These are phyloP conservation scores for Bubo scandiacus DNA, from an alignment of 2,113 vertebrate genomes.

Conservation along the genomic window DNA sequence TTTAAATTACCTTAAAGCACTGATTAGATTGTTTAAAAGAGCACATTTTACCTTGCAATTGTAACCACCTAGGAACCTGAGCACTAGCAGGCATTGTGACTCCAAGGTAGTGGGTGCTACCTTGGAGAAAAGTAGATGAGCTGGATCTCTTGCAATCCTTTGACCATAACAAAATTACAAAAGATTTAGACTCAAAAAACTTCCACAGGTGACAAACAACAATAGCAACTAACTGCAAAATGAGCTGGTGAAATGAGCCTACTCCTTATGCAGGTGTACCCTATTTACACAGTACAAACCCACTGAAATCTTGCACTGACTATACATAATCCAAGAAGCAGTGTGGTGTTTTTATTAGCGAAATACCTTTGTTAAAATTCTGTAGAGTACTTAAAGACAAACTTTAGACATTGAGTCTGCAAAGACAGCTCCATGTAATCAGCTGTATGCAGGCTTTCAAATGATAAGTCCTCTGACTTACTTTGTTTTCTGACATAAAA, in stretches of 20 bases:
- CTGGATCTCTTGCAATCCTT: background rate
- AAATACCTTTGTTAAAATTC: background rate
- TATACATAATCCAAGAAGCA: background rate
- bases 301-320: background rate
- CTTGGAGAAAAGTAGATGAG: background rate
- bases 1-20: background rate
- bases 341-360: background rate
- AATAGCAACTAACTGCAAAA: background rate
- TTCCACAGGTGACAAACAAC: background rate
- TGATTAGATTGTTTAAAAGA: background rate
- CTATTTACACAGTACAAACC: background rate
- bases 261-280: background rate
- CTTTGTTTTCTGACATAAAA: background rate
- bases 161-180: background rate
- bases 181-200: background rate
- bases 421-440: background rate
- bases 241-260: background rate
- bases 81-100: background rate
- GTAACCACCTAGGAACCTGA: background rate
- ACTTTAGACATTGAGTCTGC: background rate
- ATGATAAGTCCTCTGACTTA: background rate
- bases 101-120: background rate
- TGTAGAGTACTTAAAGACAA: background rate
- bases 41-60: background rate
- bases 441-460: background rate